phyloP scores from a whole-genome alignment of 2,797 vertebrate genomes.

The Pelobates cultripes region DNA sequence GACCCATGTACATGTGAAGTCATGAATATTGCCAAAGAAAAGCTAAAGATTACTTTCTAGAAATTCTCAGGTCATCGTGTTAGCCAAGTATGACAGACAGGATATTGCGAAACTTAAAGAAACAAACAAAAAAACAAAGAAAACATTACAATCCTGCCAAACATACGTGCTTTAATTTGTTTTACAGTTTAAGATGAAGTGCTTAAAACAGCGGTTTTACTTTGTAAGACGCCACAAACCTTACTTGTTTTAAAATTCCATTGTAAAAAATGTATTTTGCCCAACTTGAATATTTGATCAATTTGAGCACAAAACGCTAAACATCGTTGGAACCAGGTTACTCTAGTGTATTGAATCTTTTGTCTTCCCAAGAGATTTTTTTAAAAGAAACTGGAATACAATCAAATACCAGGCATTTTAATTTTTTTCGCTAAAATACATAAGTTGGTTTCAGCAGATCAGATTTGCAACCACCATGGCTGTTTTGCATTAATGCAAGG shows the following conservation, averaged over 20 bases:
- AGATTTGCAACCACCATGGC: slow-evolving; percentile 39
- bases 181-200: too few species aligned
- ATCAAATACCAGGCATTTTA: slow-evolving; percentile 26
- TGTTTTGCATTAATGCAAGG: slow-evolving; percentile 46
- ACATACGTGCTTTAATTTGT: neutral
- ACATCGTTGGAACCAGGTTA: neutral
- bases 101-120: neutral
- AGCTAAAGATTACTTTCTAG: too few species aligned
- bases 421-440: slow-evolving; percentile 29
- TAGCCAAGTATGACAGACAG: neutral
- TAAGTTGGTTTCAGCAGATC: slow-evolving; percentile 37
- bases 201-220: neutral
- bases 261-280: neutral
- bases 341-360: neutral
- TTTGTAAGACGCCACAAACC: neutral
- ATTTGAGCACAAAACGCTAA: neutral
- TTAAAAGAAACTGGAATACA: slow-evolving; percentile 1
- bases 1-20: too few species aligned
- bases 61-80: neutral
- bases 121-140: neutral
- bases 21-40: too few species aligned
- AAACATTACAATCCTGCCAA: neutral
- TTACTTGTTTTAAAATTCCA: neutral
- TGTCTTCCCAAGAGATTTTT: neutral
- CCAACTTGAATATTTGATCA: neutral